A percentile compares a stretch with the other conserved stretches of the same genome.
These are phyloP conservation scores for Cerastoderma edule DNA, from an alignment of 2,888 invertebrate species.

Conservation along the genomic window DNA sequence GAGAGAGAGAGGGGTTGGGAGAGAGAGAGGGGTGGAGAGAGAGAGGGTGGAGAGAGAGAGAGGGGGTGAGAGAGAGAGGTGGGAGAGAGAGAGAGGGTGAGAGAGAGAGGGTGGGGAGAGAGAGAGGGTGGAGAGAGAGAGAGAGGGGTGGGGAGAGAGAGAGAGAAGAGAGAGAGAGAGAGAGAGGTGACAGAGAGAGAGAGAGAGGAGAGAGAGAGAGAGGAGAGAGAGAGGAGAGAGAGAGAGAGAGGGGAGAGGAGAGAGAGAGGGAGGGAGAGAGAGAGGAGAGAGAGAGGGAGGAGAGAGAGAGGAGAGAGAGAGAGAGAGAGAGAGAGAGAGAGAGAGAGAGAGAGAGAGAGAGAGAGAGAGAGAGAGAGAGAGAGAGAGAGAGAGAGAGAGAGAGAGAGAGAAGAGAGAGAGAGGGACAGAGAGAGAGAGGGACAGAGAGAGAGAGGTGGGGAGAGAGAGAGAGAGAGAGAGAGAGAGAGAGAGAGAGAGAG, in stretches of 20 bases:
- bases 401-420: slow-evolving; percentile 1
- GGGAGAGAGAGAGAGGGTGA: no score
- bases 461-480: slow-evolving; percentile 38
- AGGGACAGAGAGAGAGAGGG: no score
- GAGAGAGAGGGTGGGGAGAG: no score
- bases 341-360: slow-evolving; percentile 32
- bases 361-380: slow-evolving; percentile 34
- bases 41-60: no score
- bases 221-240: neutral
- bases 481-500: slow-evolving; percentile 33
- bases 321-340: slow-evolving; percentile 2
- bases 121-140: no score
- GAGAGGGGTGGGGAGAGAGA: no score
- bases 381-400: slow-evolving; percentile 41
- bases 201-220: no score
- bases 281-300: slow-evolving; percentile 2
- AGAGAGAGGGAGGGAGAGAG: neutral
- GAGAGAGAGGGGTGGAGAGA: no score
- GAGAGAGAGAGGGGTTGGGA: neutral
- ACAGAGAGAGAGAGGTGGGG: slow-evolving; percentile 26
- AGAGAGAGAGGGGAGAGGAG: neutral
- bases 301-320: neutral
- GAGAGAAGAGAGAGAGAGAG: no score
- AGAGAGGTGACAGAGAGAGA: no score
- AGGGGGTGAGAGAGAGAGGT: no score